These are phyloP conservation scores for Platerodrilus igneus DNA, from an alignment of 2,888 invertebrate genomes.

Conservation along the genomic window DNA sequence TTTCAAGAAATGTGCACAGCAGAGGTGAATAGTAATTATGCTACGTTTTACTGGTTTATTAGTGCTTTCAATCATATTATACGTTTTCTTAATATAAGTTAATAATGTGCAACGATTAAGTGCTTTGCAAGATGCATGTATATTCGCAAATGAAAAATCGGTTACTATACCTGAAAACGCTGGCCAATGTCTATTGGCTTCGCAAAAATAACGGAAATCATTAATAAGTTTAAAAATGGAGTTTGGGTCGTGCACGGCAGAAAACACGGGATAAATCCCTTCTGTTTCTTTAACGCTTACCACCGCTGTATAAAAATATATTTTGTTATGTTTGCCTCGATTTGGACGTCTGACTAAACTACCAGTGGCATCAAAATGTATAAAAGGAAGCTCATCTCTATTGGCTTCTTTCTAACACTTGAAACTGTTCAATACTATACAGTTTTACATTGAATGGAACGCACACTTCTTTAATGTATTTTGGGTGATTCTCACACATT, in stretches of 20 bases:
- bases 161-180: background rate
- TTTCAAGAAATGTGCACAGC: slow-evolving; percentile 12
- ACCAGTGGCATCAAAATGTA: too few relatives aligned
- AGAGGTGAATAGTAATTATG: too few relatives aligned
- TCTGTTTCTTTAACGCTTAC: background rate
- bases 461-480: too few relatives aligned
- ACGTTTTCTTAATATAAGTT: background rate
- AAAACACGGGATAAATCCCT: slow-evolving; percentile 1
- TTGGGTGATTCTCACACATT: too few relatives aligned
- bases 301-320: background rate
- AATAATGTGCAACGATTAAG: background rate
- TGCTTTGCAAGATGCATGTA: background rate
- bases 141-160: slow-evolving; percentile 1
- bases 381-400: too few relatives aligned
- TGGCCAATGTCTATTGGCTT: background rate
- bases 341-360: too few relatives aligned
- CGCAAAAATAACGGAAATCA: slow-evolving; percentile 7
- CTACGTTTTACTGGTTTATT: too few relatives aligned
- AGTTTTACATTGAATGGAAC: too few relatives aligned
- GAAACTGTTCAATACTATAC: too few relatives aligned
- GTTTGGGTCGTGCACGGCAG: background rate
- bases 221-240: background rate
- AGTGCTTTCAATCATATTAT: too few relatives aligned
- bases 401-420: too few relatives aligned
- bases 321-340: too few relatives aligned